These are phyloP conservation scores for Hoplostethus mediterraneus DNA, from an alignment of 2,797 vertebrate species.

Conservation along the genomic window DNA sequence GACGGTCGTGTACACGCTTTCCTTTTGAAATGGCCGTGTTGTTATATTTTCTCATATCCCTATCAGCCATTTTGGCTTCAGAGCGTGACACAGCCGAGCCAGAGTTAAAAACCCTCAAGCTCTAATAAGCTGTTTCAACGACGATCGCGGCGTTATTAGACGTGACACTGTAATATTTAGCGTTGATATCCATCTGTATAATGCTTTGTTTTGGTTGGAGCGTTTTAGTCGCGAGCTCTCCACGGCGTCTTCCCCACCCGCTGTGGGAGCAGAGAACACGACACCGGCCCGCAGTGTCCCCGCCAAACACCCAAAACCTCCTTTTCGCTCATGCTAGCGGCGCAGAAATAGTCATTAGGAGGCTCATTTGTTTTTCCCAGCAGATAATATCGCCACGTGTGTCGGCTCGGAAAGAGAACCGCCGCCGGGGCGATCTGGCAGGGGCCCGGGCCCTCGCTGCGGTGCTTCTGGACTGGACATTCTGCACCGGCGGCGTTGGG, in stretches of 20 bases:
- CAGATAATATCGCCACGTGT: slow-evolving; percentile 62
- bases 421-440: slow-evolving; percentile 52
- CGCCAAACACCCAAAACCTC: slow-evolving; percentile 57
- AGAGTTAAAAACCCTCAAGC: slow-evolving; percentile 42
- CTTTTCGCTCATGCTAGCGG: slow-evolving; percentile 26
- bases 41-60: slow-evolving; percentile 43
- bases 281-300: slow-evolving; percentile 56
- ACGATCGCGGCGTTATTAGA: slow-evolving; percentile 56
- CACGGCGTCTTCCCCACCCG: slow-evolving; percentile 33
- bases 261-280: slow-evolving; percentile 57
- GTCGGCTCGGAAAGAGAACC: slow-evolving; percentile 32
- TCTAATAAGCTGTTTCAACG: slow-evolving; percentile 46
- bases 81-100: slow-evolving; percentile 12
- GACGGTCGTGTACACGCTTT: slow-evolving; percentile 52
- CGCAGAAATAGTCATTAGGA: slow-evolving; percentile 62
- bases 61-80: slow-evolving; percentile 46
- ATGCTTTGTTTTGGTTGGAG: slow-evolving; percentile 69
- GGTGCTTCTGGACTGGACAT: slow-evolving; percentile 51
- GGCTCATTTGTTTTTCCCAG: slow-evolving; percentile 60
- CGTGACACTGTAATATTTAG: slow-evolving; percentile 62
- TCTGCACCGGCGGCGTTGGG: slow-evolving; percentile 64
- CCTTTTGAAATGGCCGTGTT: slow-evolving; percentile 57
- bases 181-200: slow-evolving; percentile 60
- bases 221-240: slow-evolving; percentile 38
- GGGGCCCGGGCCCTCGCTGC: slow-evolving; percentile 19